Conservation (phyloP, 2,888 invertebrate genomes). For the Trissoscelio sp. region DNA sequence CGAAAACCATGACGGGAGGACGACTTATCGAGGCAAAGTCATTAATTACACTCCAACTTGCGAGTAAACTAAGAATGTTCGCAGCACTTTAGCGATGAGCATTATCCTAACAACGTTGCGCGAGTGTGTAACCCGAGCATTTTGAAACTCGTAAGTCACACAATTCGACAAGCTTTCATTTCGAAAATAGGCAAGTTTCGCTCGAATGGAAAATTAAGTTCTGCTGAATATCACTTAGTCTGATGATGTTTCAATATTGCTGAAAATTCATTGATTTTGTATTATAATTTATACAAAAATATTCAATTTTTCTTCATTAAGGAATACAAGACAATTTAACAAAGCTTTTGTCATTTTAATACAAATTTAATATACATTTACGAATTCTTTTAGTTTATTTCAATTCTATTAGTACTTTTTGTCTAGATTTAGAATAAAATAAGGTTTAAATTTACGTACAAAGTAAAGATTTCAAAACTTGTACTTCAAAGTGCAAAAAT, state of each 20-base stretch:
- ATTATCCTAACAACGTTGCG: constrained; percentile 47
- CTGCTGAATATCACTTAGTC: constrained; percentile 2
- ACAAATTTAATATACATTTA: too few species aligned
- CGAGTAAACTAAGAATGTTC: constrained; percentile 57
- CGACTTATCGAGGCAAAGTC: constrained; percentile 47
- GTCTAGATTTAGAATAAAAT: too few species aligned
- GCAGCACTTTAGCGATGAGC: constrained; percentile 51
- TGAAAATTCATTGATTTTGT: too few species aligned
- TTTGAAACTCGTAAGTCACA: constrained; percentile 58
- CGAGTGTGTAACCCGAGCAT: constrained; percentile 43
- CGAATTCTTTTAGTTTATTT: too few species aligned
- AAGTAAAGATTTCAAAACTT: too few species aligned
- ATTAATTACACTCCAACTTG: constrained; percentile 52
- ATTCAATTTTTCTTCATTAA: too few species aligned
- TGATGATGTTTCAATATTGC: constrained; percentile 15
- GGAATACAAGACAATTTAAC: too few species aligned
- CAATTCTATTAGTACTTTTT: too few species aligned
- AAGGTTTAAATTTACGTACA: too few species aligned
- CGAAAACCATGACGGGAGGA: constrained; percentile 21
- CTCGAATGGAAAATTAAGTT: constrained; percentile 34
- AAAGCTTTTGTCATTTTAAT: too few species aligned
- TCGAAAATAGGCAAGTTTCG: constrained; percentile 45
- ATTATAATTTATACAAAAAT: too few species aligned
- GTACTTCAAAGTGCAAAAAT: too few species aligned
- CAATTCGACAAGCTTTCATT: constrained; percentile 50